Evolutionary conservation across 2,113 vertebrate genomes (phyloP).

Genomic region (Colossoma macropomum): DNA sequence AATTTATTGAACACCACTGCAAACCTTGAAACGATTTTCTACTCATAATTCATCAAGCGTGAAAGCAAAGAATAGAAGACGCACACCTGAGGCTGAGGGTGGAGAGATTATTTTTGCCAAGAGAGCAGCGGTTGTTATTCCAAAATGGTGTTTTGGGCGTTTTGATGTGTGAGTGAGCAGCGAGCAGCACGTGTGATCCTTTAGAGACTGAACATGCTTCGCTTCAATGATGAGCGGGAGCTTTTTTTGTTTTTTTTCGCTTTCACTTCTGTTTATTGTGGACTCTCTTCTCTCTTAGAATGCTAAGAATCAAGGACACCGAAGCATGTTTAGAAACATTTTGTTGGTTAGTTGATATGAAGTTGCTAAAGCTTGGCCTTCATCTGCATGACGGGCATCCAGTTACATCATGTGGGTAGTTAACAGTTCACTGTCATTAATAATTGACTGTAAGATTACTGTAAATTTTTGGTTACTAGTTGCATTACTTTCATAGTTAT

Average conservation of each 20-base stretch:
- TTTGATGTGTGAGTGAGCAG: constrained; percentile 26
- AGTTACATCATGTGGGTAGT: background rate
- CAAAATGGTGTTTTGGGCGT: background rate
- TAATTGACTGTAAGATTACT: too few species aligned
- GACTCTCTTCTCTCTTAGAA: background rate
- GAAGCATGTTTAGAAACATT: background rate
- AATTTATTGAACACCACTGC: constrained; percentile 51
- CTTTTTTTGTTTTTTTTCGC: background rate
- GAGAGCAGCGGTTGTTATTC: constrained; percentile 31
- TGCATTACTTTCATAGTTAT: too few species aligned
- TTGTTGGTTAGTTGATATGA: background rate
- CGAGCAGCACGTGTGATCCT: background rate
- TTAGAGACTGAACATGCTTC: background rate
- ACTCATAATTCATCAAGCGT: constrained; percentile 53
- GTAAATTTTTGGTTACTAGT: too few species aligned
- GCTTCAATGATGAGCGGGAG: background rate
- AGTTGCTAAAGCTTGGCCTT: background rate
- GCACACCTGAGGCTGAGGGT: constrained; percentile 16
- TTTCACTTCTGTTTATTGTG: background rate
- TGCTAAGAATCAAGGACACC: background rate
- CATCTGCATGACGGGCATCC: background rate
- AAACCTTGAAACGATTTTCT: constrained; percentile 52
- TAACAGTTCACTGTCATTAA: too few species aligned
- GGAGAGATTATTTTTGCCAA: constrained; percentile 41
- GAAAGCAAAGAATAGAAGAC: constrained; percentile 41